Evolutionary conservation across 2,797 vertebrate genomes (phyloP).

Genomic region (Lemur catta): DNA sequence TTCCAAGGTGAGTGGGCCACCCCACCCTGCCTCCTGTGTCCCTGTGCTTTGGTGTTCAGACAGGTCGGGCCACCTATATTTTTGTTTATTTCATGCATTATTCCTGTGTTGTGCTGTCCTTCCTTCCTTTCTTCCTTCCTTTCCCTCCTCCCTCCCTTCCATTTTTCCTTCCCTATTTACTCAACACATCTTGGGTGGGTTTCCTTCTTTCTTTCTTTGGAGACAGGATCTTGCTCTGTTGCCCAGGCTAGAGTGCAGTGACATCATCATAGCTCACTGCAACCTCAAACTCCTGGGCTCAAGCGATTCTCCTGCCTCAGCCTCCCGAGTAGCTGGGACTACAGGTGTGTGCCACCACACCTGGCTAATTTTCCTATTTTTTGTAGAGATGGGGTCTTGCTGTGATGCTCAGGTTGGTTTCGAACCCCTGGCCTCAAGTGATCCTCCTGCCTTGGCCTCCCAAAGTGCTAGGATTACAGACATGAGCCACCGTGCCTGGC

Average conservation of each 20-base stretch:
- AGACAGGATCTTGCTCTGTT: neutral
- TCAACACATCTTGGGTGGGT: neutral
- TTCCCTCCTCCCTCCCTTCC: too few species aligned
- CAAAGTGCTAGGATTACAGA: neutral
- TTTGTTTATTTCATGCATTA: neutral
- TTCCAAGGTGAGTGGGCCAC: constrained; percentile 70
- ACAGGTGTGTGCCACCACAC: neutral
- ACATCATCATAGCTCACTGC: neutral
- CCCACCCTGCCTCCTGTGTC: rapidly evolving
- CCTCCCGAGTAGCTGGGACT: neutral
- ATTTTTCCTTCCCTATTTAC: neutral
- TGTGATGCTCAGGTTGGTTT: neutral
- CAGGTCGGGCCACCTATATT: neutral
- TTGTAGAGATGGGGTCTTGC: neutral
- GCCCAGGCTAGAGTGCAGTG: neutral
- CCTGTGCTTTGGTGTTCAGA: neutral
- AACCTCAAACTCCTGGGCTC: neutral
- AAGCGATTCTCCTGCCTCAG: neutral
- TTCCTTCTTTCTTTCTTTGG: neutral
- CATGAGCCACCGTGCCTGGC: neutral
- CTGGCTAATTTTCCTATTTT: neutral
- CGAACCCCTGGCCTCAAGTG: neutral
- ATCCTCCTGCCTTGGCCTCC: neutral
- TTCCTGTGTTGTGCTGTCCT: neutral
- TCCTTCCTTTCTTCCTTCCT: too few species aligned